Evolutionary conservation across 2,113 vertebrate genomes (phyloP), one percentile per base, ranked within the genome.

Genomic region (Petrocephalus microphthalmus): DNA sequence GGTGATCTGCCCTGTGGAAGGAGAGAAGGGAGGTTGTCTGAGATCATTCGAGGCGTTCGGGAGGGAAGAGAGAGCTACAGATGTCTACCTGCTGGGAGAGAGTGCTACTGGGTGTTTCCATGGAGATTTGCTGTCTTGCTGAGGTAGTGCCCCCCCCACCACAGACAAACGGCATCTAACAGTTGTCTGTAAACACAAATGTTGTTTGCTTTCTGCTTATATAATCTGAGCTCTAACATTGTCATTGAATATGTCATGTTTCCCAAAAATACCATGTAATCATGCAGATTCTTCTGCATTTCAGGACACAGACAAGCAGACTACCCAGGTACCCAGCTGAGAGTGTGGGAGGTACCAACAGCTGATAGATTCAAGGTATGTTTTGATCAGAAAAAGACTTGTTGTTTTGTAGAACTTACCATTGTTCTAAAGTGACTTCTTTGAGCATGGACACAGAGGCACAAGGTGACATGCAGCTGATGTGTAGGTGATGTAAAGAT

Each of bases 1-100:
- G 95, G 94, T 86, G 96, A 96, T 90, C 94, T 95, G 88, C 95
- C 92, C 96, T 96, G 94, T 47, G 81, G 89, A 88, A 49, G 13
- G 74, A 29, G 67, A 54, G 29, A 45, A 47, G 47, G 51, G 19
- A 49, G 8, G 86, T 51, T 22, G 29, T 22, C 5, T 47, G 33
- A 83, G 87, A 37, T 84, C 54, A 83, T 37, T 45, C 29, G 17
- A 74, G 51, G 82, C 20, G 37, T 83, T 78, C 37, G 33, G 71
- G 33, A 42, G 67, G 71, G 33, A 20, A 87, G 47, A 52, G 33
- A 22, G 33, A 81, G 51, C 64, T 29, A 74, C 11, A 25, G 49
- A 88, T 78, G 71, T 81, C 49, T 88, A 54, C 54, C 52, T 84
- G 74, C 74, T 56, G 74, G 42, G 74, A 56, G 22, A 20, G 37